Evolutionary conservation across 2,888 invertebrate genomes (phyloP).

Genomic region (Nemotelus pantherinus): DNA sequence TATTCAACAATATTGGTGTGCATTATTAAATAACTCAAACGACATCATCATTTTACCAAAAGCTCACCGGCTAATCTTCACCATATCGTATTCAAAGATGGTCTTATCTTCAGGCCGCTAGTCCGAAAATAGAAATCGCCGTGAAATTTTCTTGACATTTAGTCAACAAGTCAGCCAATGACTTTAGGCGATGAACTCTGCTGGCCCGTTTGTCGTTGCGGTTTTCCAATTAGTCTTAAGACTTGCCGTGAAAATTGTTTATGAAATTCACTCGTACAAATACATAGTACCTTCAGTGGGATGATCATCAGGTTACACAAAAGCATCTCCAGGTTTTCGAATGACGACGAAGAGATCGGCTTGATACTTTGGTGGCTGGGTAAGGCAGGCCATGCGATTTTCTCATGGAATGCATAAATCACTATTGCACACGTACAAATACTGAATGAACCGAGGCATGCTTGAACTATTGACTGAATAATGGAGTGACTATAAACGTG

Average conservation of each 20-base stretch:
- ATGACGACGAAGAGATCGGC: neutral
- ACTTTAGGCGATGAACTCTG: slow-evolving; percentile 26
- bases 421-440: neutral
- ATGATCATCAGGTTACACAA: too few species aligned
- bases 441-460: too few species aligned
- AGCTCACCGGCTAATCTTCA: too few species aligned
- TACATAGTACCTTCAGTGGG: too few species aligned
- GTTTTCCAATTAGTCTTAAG: slow-evolving; percentile 8
- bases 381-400: neutral
- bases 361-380: too few species aligned
- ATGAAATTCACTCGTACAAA: neutral
- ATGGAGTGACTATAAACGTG: neutral
- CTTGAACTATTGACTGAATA: neutral
- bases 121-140: slow-evolving; percentile 29
- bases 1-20: neutral
- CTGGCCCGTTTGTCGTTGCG: neutral
- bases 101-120: too few species aligned
- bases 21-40: too few species aligned
- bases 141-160: slow-evolving; percentile 40
- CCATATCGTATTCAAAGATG: too few species aligned
- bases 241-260: slow-evolving; percentile 28
- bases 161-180: neutral
- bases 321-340: too few species aligned
- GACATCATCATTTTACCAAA: too few species aligned
- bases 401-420: slow-evolving; percentile 16